Conservation (phyloP, 2,113 vertebrate genomes). For the Nicator chloris region DNA sequence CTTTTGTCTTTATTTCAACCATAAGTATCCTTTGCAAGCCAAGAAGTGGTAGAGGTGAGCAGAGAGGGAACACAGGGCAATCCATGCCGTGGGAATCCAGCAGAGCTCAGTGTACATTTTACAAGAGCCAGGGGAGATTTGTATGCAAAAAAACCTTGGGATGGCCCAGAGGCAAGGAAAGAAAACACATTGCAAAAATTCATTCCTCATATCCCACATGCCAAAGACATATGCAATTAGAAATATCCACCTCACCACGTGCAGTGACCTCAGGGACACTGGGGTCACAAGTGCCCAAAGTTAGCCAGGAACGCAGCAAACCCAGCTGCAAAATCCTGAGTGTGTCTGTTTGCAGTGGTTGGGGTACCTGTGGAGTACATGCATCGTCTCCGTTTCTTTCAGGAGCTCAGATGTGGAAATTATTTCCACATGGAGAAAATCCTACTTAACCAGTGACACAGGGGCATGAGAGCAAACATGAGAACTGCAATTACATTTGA, state of each 20-base stretch:
- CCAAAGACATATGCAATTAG: neutral
- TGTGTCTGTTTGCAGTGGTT: neutral
- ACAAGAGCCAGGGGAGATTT: neutral
- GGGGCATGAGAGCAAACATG: neutral
- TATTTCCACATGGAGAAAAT: neutral
- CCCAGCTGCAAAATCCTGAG: neutral
- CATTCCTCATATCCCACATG: neutral
- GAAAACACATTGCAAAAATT: neutral
- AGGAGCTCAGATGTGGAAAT: neutral
- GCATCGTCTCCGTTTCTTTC: neutral
- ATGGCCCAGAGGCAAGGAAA: neutral
- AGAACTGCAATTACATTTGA: neutral
- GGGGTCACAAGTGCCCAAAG: neutral
- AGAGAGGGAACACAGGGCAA: neutral
- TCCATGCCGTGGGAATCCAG: neutral
- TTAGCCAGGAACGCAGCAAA: neutral
- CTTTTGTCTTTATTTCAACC: neutral
- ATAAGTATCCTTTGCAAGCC: neutral
- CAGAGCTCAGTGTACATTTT: neutral
- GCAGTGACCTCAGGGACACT: neutral
- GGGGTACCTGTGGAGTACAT: neutral
- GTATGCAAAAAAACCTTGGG: neutral
- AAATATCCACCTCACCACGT: neutral
- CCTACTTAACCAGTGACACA: neutral
- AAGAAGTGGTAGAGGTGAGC: neutral